Evolutionary conservation across 2,888 invertebrate genomes (phyloP).

Genomic region (Caenorhabditis angaria): DNA sequence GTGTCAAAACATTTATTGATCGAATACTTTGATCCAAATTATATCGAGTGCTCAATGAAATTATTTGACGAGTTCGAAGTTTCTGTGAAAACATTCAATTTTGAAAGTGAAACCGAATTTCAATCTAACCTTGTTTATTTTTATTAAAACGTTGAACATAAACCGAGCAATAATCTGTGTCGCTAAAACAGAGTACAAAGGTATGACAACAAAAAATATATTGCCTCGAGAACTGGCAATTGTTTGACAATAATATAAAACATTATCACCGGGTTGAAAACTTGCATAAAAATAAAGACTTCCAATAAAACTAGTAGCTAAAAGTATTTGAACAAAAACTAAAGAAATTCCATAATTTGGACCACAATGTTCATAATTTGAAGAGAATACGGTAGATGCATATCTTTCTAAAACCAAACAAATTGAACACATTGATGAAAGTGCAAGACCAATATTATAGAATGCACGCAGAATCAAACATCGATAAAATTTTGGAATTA

Average conservation of each 20-base stretch:
- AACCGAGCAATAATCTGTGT: conserved; percentile 15
- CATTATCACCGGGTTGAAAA: conserved; percentile 10
- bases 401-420: conserved; percentile 20
- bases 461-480: conserved; percentile 16
- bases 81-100: conserved; percentile 9
- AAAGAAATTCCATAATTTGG: conserved; percentile 5
- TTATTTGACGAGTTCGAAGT: neutral
- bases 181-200: conserved; percentile 15
- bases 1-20: conserved; percentile 15
- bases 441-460: conserved; percentile 19
- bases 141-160: conserved; percentile 13
- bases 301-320: conserved; percentile 7
- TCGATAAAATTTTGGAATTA: conserved; percentile 21
- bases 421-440: conserved; percentile 25
- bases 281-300: conserved; percentile 20
- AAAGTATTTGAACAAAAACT: conserved; percentile 9
- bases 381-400: conserved; percentile 4
- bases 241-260: conserved; percentile 23
- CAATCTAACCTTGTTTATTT: conserved; percentile 15
- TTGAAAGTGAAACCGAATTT: neutral
- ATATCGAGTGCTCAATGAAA: conserved; percentile 17
- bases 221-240: conserved; percentile 17
- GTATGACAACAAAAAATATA: conserved; percentile 14
- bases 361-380: conserved; percentile 18
- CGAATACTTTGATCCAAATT: conserved; percentile 25